Conservation (phyloP, 1,140 invertebrate species). For the Phymastichus coffea region DNA sequence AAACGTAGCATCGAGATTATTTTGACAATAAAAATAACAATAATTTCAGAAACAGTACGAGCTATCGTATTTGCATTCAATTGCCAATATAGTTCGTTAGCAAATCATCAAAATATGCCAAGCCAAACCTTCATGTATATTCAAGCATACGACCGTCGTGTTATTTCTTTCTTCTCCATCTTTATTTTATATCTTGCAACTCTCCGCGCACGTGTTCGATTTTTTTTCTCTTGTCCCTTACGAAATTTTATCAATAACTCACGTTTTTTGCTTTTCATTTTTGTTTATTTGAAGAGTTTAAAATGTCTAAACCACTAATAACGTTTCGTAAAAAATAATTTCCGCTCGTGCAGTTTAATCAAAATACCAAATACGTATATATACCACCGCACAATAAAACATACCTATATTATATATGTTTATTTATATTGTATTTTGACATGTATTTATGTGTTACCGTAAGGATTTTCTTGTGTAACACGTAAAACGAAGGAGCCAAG, state of each 20-base stretch:
- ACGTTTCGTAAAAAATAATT: slow-evolving; percentile 38
- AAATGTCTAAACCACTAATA: slow-evolving; percentile 13
- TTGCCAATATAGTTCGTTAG: too few relatives aligned
- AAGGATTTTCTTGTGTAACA: slow-evolving; percentile 11
- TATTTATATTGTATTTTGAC: slow-evolving; percentile 9
- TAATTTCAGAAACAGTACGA: too few relatives aligned
- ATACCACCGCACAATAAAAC: background rate
- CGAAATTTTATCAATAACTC: background rate
- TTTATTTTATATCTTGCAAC: background rate
- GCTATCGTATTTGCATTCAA: too few relatives aligned
- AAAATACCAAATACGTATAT: slow-evolving; percentile 32
- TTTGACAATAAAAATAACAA: too few relatives aligned
- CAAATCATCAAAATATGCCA: too few relatives aligned
- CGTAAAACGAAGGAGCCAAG: slow-evolving; percentile 15
- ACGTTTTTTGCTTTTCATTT: background rate
- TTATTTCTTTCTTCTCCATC: background rate
- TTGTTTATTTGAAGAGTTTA: background rate
- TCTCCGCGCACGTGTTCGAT: background rate
- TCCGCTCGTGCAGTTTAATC: slow-evolving; percentile 27
- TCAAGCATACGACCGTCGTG: background rate
- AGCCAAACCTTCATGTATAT: slow-evolving; percentile 20
- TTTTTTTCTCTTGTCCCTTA: background rate
- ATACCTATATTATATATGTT: background rate
- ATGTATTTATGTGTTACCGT: too few relatives aligned
- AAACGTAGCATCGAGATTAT: too few relatives aligned